Evolutionary conservation across 2,888 invertebrate species (phyloP).

Genomic region (Drosophila bunnanda): DNA sequence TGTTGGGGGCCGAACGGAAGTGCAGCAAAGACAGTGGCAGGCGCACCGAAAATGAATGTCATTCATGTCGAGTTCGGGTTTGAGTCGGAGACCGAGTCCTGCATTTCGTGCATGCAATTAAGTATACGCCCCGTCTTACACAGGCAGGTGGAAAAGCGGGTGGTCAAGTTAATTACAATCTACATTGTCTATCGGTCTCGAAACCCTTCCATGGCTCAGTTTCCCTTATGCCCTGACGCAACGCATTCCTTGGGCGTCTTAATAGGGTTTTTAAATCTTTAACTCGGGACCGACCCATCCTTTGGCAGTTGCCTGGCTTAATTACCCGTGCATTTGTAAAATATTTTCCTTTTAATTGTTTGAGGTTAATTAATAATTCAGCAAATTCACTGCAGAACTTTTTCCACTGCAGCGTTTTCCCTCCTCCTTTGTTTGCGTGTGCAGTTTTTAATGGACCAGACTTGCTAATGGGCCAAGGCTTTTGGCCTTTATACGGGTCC

Average conservation of each 20-base stretch:
- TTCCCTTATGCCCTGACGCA: background rate
- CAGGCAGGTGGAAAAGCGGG: background rate
- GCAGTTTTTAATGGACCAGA: conserved; percentile 75
- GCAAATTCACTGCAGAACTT: conserved; percentile 71
- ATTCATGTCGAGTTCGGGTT: conserved; percentile 51
- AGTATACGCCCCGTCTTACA: conserved; percentile 35
- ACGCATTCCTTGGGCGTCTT: conserved; percentile 49
- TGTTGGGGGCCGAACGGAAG: conserved; percentile 62
- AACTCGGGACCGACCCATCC: conserved; percentile 24
- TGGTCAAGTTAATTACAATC: conserved; percentile 77
- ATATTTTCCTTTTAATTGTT: conserved; percentile 74
- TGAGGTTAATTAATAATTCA: conserved; percentile 77
- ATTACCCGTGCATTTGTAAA: conserved; percentile 55
- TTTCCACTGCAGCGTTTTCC: conserved; percentile 38
- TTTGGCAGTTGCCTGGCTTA: conserved; percentile 26
- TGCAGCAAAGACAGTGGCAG: conserved; percentile 56
- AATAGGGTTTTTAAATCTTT: conserved; percentile 60
- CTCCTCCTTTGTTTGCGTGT: conserved; percentile 23
- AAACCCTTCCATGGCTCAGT: conserved; percentile 9
- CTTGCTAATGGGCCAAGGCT: conserved; percentile 71
- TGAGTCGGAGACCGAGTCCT: conserved; percentile 11
- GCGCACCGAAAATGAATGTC: conserved; percentile 72
- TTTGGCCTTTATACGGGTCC: conserved; percentile 29
- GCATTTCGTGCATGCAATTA: conserved; percentile 70
- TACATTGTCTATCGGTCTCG: conserved; percentile 73